These are phyloP conservation scores for Opisthograptis luteolata DNA, from an alignment of 2,888 invertebrate species.

Conservation along the genomic window DNA sequence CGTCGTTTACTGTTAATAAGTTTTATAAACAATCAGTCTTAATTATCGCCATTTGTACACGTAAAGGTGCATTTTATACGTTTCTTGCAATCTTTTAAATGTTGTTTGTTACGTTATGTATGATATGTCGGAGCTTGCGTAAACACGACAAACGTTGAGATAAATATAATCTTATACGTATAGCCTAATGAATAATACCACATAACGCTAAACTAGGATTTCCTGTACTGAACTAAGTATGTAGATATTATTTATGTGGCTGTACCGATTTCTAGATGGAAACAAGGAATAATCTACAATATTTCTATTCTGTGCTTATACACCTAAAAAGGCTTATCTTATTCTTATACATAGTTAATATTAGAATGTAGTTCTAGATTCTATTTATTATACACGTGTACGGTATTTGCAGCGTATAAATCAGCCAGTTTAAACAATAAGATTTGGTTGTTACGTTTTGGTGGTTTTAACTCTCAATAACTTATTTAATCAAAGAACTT, in stretches of 20 bases:
- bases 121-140: conserved; percentile 4
- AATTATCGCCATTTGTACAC: conserved; percentile 36
- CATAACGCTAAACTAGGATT: conserved; percentile 2
- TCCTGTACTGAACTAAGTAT: conserved; percentile 2
- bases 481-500: no score
- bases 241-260: neutral
- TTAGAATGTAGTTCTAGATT: no score
- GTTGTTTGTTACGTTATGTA: conserved; percentile 13
- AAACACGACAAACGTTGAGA: conserved; percentile 4
- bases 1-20: conserved; percentile 5
- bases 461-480: no score
- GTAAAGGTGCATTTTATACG: conserved; percentile 24
- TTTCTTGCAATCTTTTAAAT: conserved; percentile 20
- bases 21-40: conserved; percentile 28
- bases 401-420: no score
- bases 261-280: neutral
- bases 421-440: no score
- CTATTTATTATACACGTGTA: no score
- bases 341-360: no score
- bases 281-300: no score
- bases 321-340: no score
- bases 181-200: neutral
- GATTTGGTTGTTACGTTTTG: no score
- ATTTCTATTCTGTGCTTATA: no score
- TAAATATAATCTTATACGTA: no score